Evolutionary conservation across 2,113 vertebrate species (phyloP).

Genomic region (Bettongia penicillata): DNA sequence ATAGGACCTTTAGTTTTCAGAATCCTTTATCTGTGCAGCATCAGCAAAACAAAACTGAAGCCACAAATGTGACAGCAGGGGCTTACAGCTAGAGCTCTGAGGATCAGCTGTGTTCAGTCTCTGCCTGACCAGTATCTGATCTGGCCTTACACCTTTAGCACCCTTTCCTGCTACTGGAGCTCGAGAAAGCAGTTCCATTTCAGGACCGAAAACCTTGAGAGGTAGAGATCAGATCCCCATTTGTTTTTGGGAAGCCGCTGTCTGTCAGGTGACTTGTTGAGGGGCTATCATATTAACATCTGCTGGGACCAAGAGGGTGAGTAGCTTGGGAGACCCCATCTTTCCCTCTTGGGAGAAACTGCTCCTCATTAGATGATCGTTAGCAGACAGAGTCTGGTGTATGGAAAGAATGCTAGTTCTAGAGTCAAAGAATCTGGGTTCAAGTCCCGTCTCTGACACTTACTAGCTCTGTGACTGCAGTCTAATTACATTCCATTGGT

Average conservation of each 20-base stretch:
- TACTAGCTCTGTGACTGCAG: neutral
- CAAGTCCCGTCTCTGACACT: neutral
- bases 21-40: conserved; percentile 40
- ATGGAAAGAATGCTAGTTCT: neutral
- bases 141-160: neutral
- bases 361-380: neutral
- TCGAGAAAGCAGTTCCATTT: neutral
- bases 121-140: neutral
- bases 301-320: neutral
- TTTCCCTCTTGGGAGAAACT: neutral
- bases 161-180: neutral
- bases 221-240: neutral
- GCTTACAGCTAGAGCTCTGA: neutral
- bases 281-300: neutral
- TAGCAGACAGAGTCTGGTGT: neutral
- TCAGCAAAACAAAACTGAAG: conserved; percentile 25
- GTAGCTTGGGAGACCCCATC: neutral
- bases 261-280: neutral
- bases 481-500: neutral
- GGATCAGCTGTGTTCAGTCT: neutral
- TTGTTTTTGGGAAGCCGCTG: neutral
- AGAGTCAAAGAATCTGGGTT: neutral
- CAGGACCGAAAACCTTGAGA: neutral
- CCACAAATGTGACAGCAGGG: conserved; percentile 16
- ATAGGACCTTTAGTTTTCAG: conserved; percentile 15